Conservation (phyloP, 2,888 invertebrate genomes). For the Tetropium fuscum region DNA sequence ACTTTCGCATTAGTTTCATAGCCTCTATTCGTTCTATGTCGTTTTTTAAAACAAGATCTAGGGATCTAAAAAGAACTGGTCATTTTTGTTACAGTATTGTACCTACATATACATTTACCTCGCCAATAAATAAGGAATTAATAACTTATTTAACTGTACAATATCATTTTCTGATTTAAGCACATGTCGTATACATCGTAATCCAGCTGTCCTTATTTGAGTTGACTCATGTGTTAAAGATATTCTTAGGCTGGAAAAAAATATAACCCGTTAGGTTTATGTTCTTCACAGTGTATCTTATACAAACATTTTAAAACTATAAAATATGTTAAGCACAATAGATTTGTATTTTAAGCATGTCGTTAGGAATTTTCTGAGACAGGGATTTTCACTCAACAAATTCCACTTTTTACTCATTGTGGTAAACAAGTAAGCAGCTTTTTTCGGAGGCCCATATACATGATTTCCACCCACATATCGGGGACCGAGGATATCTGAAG, state of each 20-base stretch:
- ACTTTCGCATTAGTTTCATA: constrained; percentile 82
- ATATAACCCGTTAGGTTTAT: too few species aligned
- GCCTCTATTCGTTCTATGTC: constrained; percentile 95
- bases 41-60: constrained; percentile 90
- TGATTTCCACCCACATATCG: too few species aligned
- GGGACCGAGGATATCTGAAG: too few species aligned
- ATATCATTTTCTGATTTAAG: constrained; percentile 84
- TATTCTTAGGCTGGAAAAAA: constrained; percentile 80
- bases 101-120: constrained; percentile 67
- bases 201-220: constrained; percentile 89
- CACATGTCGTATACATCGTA: constrained; percentile 89
- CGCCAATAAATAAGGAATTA: constrained; percentile 86
- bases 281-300: too few species aligned
- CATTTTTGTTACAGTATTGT: background rate
- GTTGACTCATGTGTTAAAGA: constrained; percentile 88
- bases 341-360: too few species aligned
- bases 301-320: too few species aligned
- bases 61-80: constrained; percentile 72
- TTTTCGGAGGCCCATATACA: too few species aligned
- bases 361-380: too few species aligned
- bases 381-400: too few species aligned
- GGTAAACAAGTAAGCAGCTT: too few species aligned
- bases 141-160: constrained; percentile 81
- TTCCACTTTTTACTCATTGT: too few species aligned
- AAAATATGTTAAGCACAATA: too few species aligned